These are phyloP conservation scores for Microplitis deprimator DNA, from an alignment of 2,888 invertebrate species.

Conservation along the genomic window DNA sequence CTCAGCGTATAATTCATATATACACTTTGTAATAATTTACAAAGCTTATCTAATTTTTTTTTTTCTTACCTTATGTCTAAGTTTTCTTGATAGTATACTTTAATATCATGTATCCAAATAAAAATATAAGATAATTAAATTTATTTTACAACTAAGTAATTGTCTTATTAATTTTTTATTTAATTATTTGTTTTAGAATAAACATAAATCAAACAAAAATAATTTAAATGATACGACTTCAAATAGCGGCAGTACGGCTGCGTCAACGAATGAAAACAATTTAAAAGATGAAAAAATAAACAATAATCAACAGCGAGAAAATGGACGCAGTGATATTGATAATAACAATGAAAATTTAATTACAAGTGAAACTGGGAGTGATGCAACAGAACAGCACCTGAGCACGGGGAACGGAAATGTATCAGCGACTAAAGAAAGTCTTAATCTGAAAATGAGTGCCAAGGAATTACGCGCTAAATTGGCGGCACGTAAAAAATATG, in stretches of 20 bases:
- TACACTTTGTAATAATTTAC: not conserved
- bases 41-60: not conserved
- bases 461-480: constrained; percentile 91
- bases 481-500: constrained; percentile 88
- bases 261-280: constrained; percentile 49
- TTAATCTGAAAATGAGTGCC: constrained; percentile 92
- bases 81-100: not conserved
- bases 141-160: not conserved
- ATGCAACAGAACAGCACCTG: constrained; percentile 49
- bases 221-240: constrained; percentile 62
- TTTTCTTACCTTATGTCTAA: not conserved
- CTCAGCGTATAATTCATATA: not conserved
- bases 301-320: constrained; percentile 44
- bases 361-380: constrained; percentile 43
- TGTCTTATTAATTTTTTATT: constrained; percentile 2
- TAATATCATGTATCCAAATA: not conserved
- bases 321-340: constrained; percentile 42
- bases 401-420: constrained; percentile 59
- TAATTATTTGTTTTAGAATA: constrained; percentile 56
- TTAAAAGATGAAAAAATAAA: constrained; percentile 46
- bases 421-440: constrained; percentile 66
- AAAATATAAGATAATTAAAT: not conserved
- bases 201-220: constrained; percentile 63
- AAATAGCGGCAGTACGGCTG: constrained; percentile 59
- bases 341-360: not conserved